These are phyloP conservation scores for Pogonocherus hispidulus DNA, from an alignment of 2,888 invertebrate genomes.

Conservation along the genomic window DNA sequence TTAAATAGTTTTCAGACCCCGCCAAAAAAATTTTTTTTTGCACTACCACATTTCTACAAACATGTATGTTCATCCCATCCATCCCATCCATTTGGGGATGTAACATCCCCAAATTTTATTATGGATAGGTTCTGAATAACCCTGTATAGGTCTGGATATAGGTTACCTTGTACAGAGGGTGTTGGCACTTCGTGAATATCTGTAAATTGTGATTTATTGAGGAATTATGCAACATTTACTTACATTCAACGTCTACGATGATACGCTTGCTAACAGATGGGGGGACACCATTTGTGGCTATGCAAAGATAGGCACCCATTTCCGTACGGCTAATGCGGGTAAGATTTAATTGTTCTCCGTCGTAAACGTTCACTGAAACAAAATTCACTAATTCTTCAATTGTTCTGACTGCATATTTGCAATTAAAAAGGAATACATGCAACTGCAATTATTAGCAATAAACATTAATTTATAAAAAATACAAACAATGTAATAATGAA, in stretches of 20 bases:
- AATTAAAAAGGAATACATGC: not conserved
- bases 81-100: too few species aligned
- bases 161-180: not conserved
- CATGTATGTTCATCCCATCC: too few species aligned
- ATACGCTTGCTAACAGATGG: constrained; percentile 94
- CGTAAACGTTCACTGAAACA: constrained; percentile 83
- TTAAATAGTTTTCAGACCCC: too few species aligned
- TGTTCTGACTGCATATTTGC: not conserved
- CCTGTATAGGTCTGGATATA: too few species aligned
- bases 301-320: constrained; percentile 88
- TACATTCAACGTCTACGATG: constrained; percentile 92
- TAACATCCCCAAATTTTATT: too few species aligned
- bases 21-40: too few species aligned
- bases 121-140: too few species aligned
- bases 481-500: too few species aligned
- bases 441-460: not conserved
- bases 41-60: too few species aligned
- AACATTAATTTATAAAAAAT: too few species aligned
- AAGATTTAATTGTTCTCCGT: constrained; percentile 87
- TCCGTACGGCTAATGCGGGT: constrained; percentile 90
- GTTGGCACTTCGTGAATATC: not conserved
- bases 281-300: constrained; percentile 89
- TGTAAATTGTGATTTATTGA: constrained; percentile 46
- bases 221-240: constrained; percentile 68
- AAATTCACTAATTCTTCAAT: constrained; percentile 10